phyloP scores from a whole-genome alignment of 2,797 vertebrate species.

The Apodemus agrarius region DNA sequence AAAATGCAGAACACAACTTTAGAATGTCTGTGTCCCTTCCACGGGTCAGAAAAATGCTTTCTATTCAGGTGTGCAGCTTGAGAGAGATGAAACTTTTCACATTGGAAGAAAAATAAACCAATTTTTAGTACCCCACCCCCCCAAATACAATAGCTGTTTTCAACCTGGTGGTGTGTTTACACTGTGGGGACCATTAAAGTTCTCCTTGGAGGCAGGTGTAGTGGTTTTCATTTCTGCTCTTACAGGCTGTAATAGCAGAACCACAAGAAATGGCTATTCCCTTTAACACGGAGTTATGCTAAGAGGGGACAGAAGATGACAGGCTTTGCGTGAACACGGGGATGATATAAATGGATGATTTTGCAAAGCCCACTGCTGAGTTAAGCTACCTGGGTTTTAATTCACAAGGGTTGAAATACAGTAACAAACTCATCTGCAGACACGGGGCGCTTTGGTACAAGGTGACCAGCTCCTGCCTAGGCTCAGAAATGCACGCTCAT shows the following conservation, averaged over 20 bases:
- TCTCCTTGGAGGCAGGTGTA: constrained; percentile 2
- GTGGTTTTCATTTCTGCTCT: constrained; percentile 44
- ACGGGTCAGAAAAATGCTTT: not conserved
- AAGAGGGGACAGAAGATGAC: not conserved
- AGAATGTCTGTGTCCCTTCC: not conserved
- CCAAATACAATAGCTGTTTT: constrained; percentile 6
- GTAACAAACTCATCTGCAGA: constrained; percentile 33
- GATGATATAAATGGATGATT: constrained; percentile 41
- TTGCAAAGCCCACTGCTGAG: not conserved
- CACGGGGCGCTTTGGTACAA: not conserved
- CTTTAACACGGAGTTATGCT: not conserved
- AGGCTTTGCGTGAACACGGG: not conserved
- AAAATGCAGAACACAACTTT: not conserved
- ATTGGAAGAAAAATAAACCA: constrained; percentile 67
- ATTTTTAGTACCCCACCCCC: constrained; percentile 47
- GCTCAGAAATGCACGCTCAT: constrained; percentile 19
- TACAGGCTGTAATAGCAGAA: not conserved
- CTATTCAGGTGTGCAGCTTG: not conserved
- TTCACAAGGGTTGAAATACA: not conserved
- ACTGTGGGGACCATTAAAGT: not conserved
- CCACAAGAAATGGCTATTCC: constrained; percentile 25
- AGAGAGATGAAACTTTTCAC: constrained; percentile 38
- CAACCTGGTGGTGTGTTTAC: constrained; percentile 56
- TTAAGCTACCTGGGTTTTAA: constrained; percentile 14
- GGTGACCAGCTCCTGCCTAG: not conserved